A percentile compares a stretch with the other conserved stretches of the same genome.
phyloP scores from a whole-genome alignment of 2,113 vertebrate genomes.

The Mungos mungo region DNA sequence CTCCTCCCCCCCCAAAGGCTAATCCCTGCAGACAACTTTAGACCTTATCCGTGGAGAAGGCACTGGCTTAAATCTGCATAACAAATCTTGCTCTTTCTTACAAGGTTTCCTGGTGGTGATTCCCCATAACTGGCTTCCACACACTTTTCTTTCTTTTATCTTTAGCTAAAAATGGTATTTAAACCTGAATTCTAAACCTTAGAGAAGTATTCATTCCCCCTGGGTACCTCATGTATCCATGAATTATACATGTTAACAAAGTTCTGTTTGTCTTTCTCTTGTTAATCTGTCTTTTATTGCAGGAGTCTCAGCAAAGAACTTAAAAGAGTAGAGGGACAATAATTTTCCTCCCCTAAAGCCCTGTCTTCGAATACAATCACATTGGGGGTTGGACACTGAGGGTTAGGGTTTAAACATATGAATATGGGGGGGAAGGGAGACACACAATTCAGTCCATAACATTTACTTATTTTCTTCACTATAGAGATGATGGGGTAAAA shows the following conservation, averaged over 20 bases:
- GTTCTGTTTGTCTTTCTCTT: neutral
- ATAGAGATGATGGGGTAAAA: neutral
- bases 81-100: neutral
- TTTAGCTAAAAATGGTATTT: neutral
- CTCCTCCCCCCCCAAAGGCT: neutral
- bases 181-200: neutral
- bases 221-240: neutral
- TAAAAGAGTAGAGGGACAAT: neutral
- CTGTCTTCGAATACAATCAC: neutral
- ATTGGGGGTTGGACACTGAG: neutral
- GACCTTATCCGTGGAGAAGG: neutral
- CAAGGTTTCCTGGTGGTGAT: neutral
- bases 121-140: neutral
- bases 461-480: neutral
- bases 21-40: neutral
- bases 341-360: neutral
- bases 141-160: neutral
- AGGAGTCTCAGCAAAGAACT: neutral
- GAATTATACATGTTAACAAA: neutral
- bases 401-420: neutral
- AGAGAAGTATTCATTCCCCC: neutral
- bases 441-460: neutral
- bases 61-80: neutral
- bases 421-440: neutral
- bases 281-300: neutral